Evolutionary conservation across 2,888 invertebrate genomes (phyloP), one percentile per base, ranked within the genome.

Genomic region (Leptinotarsa rubiginosa): DNA sequence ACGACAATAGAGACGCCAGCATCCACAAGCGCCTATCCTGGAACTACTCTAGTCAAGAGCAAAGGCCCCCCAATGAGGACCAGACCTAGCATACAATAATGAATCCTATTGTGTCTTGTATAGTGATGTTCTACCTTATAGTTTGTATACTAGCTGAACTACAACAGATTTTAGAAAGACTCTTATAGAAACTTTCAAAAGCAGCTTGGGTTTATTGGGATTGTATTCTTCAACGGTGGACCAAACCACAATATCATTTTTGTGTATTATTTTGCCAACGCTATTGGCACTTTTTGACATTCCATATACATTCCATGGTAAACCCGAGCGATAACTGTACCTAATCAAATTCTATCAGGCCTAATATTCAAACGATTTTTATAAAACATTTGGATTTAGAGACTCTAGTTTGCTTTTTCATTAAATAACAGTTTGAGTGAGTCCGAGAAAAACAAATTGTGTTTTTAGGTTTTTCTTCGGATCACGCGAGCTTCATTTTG

Each of bases 11-110:
- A 80, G 89, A 90, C 81, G 86, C 89, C 67, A 89, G 88, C 76
- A 91, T 92, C 79, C 90, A 91, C 85, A 92, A 92, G 85, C 88
- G 92, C 66, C 86, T 92, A 74, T 92, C 92, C 18, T 91, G 91
- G 91, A 91, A 92, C 85, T 90, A 89, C 80, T 90, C 87, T 74
- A 81, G 81, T 77, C 83, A 83, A 69, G 81, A 82, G 74, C 83
- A 81, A 79, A 75, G 80, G 78, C 83, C 83, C 78, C 83, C 84
- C 73, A 82, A 82, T 76, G 86, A 86, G 83, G 86, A 87, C 85
- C 87, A 86, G 80, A 87, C 87, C 84, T 87, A 87, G 87, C 87
- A 86, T 82, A 85, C 83, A 83, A 83, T 84, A 82, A 81, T 80
- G 79, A 84, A 82, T 80, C 80, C 81, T 78, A 79, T 85, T 81